These are phyloP conservation scores for Macropis europaea DNA, from an alignment of 2,888 invertebrate species.

Conservation along the genomic window DNA sequence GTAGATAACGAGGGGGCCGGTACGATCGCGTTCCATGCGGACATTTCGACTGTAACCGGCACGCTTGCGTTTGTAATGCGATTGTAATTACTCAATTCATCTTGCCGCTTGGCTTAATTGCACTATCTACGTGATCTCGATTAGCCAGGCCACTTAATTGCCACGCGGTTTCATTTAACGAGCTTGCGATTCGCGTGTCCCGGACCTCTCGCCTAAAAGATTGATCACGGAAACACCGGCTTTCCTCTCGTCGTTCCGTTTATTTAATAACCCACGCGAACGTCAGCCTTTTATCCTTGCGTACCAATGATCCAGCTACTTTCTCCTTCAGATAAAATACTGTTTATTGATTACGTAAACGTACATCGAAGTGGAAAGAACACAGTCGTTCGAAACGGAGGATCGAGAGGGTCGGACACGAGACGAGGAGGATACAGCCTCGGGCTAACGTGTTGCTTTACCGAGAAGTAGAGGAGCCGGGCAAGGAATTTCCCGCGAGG, in stretches of 20 bases:
- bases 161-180: constrained; percentile 45
- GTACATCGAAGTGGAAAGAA: constrained; percentile 11
- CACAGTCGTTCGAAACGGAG: too few relatives aligned
- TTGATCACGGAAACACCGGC: constrained; percentile 50
- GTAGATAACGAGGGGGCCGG: neutral
- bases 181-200: constrained; percentile 41
- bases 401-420: constrained; percentile 37
- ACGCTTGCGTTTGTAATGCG: constrained; percentile 49
- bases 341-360: constrained; percentile 14
- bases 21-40: neutral
- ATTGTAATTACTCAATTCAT: constrained; percentile 63
- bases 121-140: constrained; percentile 47
- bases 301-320: constrained; percentile 10
- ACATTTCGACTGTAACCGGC: neutral
- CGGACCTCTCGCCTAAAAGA: constrained; percentile 39
- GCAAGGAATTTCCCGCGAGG: constrained; percentile 78
- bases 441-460: constrained; percentile 57
- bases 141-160: constrained; percentile 52
- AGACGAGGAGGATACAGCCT: constrained; percentile 43
- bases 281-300: too few relatives aligned
- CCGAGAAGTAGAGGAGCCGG: constrained; percentile 68
- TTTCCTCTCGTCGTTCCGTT: constrained; percentile 15
- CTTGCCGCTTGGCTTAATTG: constrained; percentile 49
- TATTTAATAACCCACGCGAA: constrained; percentile 9
- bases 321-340: neutral